Base-by-base conservation (phyloP, 53 echinoderm and acorn worm genomes). In the Echinometra lucunter region DNA sequence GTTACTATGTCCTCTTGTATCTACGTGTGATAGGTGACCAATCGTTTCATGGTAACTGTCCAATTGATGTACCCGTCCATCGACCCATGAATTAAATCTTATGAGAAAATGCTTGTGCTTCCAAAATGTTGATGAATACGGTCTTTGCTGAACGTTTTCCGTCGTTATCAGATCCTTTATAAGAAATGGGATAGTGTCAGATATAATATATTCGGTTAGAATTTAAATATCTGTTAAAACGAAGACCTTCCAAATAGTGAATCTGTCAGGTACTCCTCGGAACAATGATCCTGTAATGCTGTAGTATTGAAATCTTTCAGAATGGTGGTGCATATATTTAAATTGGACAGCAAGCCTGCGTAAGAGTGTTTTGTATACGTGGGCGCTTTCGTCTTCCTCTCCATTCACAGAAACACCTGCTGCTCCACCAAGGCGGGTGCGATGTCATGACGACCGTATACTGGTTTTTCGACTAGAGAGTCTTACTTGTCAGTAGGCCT, bases 391-490 rank as follows among this genome's bases (percentile, higher is more conserved):
- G 4, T 15, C 72, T 72, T 72, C 72, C 35, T 72, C 15, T 72
- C 32, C 13, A 72, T 72, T 81, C 81, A 42, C 2, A 28, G 81
- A 81, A 81, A 81, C 81, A 81, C 81, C 81, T 81, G 81, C 81
- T 44, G 23, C 40, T 1, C 9, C 23, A 44, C 21, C 81, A 38
- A 44, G 81, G 19, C 40, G 44, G 44, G 28, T 21, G 40, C 81
- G 81, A 44, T 1, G 44, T 21, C 44, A 81, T 81, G 81, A 44
- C 81, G 25, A 81, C 81, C 42, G 5, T 75, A 53, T 53, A 81
- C 81, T 81, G 81, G 44, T 81, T 81, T 81, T 44, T 8, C 9
- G 44, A 18, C 4, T 1, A 44, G 23, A 3, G 3, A 1, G 44
- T 44, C 44, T 40, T 81, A 1, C 35, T 81, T 40, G 13, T 81